phyloP scores from a whole-genome alignment of 2,797 vertebrate species.

The Parotocinclus haroldoi region DNA sequence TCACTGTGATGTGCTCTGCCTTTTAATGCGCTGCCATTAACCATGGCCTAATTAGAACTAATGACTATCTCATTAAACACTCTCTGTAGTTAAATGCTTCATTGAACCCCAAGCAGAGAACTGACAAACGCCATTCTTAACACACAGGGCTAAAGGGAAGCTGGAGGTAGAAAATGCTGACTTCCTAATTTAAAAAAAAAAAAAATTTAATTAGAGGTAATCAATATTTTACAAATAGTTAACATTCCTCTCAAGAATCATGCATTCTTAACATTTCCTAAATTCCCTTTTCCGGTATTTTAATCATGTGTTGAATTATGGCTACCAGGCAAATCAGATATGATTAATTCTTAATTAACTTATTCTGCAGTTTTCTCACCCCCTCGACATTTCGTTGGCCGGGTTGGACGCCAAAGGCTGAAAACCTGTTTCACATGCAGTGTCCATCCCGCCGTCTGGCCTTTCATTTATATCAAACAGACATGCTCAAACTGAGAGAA shows the following conservation, averaged over 20 bases:
- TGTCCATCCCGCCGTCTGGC: conserved; percentile 57
- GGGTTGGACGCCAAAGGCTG: conserved; percentile 50
- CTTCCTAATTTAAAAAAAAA: too few relatives aligned
- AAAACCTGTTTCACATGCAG: conserved; percentile 62
- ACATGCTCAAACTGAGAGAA: conserved; percentile 59
- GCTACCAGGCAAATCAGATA: conserved; percentile 93
- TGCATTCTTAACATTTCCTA: conserved; percentile 86
- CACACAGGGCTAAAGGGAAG: conserved; percentile 48
- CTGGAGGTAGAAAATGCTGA: conserved; percentile 45
- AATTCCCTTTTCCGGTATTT: conserved; percentile 76
- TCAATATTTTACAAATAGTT: conserved; percentile 90
- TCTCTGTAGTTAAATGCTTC: conserved; percentile 79
- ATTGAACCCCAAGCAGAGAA: conserved; percentile 55
- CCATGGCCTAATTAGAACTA: conserved; percentile 88
- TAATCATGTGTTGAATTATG: conserved; percentile 72
- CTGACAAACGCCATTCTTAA: conserved; percentile 25
- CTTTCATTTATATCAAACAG: conserved; percentile 72
- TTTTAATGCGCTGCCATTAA: conserved; percentile 86
- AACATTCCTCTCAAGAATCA: conserved; percentile 88
- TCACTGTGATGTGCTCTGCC: conserved; percentile 64
- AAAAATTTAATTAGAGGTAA: conserved; percentile 85
- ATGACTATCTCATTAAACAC: conserved; percentile 80
- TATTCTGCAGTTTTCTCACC: conserved; percentile 56
- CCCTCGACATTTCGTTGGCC: conserved; percentile 62
- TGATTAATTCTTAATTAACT: conserved; percentile 87